Base-by-base conservation (phyloP, 1,140 invertebrate genomes). In the Papilio dardanus region DNA sequence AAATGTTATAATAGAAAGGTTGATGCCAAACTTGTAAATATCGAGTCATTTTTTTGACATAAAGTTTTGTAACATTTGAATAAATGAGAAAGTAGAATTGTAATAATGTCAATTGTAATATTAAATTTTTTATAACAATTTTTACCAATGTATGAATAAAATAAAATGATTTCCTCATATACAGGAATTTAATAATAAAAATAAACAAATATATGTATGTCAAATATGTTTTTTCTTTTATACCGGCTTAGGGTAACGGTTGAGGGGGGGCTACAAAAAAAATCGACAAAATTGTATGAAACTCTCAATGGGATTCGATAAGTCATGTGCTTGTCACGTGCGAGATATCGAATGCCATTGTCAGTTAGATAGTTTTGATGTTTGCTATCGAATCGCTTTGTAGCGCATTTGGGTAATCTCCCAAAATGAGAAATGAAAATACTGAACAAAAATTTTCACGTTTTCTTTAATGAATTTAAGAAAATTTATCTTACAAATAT, bases 401-500 rank as follows among this genome's bases (percentile, higher is more conserved):
- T n/a, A n/a, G n/a, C n/a, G n/a, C n/a, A n/a, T n/a, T n/a, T n/a
- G n/a, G n/a, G n/a, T n/a, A n/a, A n/a, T n/a, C n/a, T n/a, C n/a
- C n/a, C n/a, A n/a, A n/a, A n/a, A 5, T 6, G 30, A 28, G 21
- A 14, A 62, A 62, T 62, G 12, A 62, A 62, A 62, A 62, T 62
- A 33, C 24, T 10, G n/a, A 68, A 69, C 40, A 33, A 74, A 19
- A 77, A 31, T 16, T 21, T 40, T 19, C 46, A 69, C 16, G 54
- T 40, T 71, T 78, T 77, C 78, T 75, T 80, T 80, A 58, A 77
- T 80, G 74, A 75, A 77, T 74, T 79, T 78, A 67, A 74, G 69
- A 74, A 79, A 79, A 81, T 24, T 71, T 71, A 68, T 54, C 76
- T 79, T 79, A 79, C 69, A 76, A 42, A 54, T 79, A 77, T 67